These are phyloP conservation scores for Pycnonotus jocosus DNA, from an alignment of 2,113 vertebrate species.

Conservation along the genomic window DNA sequence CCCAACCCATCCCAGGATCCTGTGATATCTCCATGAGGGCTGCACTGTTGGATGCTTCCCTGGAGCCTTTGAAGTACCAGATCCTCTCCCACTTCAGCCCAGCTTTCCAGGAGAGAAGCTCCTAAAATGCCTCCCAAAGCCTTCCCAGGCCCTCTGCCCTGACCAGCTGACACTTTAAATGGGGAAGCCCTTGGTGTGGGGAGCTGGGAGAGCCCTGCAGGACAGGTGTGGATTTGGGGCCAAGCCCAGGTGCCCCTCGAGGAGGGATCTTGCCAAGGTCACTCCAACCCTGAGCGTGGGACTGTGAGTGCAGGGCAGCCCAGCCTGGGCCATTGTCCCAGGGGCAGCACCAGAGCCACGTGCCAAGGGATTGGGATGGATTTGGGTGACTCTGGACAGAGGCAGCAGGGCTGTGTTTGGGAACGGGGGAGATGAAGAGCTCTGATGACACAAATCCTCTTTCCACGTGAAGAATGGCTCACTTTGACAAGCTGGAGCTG, in stretches of 20 bases:
- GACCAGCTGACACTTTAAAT: neutral
- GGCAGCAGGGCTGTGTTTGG: neutral
- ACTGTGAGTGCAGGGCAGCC: neutral
- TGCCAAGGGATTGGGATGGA: neutral
- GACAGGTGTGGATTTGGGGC: rapidly evolving
- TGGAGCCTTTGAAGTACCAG: neutral
- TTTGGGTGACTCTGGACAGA: neutral
- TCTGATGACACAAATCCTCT: neutral
- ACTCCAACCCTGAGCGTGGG: neutral
- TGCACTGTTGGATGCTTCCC: neutral
- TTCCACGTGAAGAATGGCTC: neutral
- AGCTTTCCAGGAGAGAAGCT: neutral
- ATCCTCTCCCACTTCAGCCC: neutral
- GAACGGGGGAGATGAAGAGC: neutral
- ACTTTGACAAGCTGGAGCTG: neutral
- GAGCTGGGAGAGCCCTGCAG: neutral
- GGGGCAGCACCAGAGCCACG: neutral
- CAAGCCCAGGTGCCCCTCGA: rapidly evolving
- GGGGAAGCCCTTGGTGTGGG: neutral
- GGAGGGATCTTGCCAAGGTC: neutral
- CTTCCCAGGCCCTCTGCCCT: neutral
- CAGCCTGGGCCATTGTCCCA: rapidly evolving
- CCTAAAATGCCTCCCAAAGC: neutral
- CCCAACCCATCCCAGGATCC: neutral
- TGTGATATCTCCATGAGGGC: neutral